Conservation (phyloP, 1,140 invertebrate genomes). For the Colletes latitarsis region DNA sequence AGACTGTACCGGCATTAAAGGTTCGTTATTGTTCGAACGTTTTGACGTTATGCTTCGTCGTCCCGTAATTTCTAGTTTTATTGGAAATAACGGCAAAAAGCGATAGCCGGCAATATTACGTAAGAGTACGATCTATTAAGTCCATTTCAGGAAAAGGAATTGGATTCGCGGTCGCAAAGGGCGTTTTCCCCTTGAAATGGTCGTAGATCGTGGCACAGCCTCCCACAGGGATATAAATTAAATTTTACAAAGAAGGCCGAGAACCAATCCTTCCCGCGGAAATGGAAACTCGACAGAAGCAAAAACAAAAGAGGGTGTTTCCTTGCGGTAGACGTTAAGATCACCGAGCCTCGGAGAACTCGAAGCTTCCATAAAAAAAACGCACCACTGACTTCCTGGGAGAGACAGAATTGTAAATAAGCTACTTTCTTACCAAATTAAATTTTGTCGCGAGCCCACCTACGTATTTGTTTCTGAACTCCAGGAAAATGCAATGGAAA, state of each 20-base stretch:
- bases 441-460: not conserved
- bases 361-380: slow-evolving; percentile 3
- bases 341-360: not conserved
- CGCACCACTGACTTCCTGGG: no score
- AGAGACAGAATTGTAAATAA: slow-evolving; percentile 2
- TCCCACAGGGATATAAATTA: slow-evolving; percentile 56
- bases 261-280: slow-evolving; percentile 43
- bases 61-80: slow-evolving; percentile 33
- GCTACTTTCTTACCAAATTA: not conserved
- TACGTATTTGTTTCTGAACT: no score
- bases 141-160: slow-evolving; percentile 39
- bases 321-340: slow-evolving; percentile 21
- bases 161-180: slow-evolving; percentile 40
- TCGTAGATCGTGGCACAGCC: slow-evolving; percentile 17
- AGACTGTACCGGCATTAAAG: slow-evolving; percentile 33
- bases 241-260: slow-evolving; percentile 62
- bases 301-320: slow-evolving; percentile 31
- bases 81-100: slow-evolving; percentile 47
- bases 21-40: slow-evolving; percentile 5
- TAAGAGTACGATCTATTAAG: slow-evolving; percentile 57
- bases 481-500: no score
- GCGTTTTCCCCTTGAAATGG: slow-evolving; percentile 17
- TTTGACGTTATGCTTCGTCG: not conserved
- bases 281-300: slow-evolving; percentile 49
- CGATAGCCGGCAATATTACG: slow-evolving; percentile 52